Evolutionary conservation across 1,140 invertebrate genomes (phyloP).

Genomic region (Tachypleus tridentatus): DNA sequence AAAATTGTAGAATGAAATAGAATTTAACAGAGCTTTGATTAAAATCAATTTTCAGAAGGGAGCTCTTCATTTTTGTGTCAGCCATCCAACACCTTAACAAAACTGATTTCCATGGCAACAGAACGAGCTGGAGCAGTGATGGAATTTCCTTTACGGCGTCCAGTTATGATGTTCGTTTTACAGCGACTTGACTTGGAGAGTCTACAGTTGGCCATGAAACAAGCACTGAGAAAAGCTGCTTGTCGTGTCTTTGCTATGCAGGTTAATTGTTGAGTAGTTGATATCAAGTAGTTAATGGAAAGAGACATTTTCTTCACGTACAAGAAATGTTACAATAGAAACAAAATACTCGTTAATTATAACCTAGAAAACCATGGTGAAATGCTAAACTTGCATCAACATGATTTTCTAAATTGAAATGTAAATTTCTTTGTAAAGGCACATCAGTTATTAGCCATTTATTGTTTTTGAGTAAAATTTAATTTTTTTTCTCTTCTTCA

Average conservation of each 20-base stretch:
- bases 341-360: too few species aligned
- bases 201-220: constrained; percentile 65
- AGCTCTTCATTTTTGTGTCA: constrained; percentile 67
- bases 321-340: too few species aligned
- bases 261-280: constrained; percentile 27
- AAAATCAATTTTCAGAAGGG: constrained; percentile 33
- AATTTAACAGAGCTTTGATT: neutral
- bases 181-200: constrained; percentile 72
- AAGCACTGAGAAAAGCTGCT: constrained; percentile 65
- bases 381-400: too few species aligned
- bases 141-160: constrained; percentile 29
- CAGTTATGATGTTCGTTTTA: constrained; percentile 67
- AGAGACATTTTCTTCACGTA: too few species aligned
- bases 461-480: too few species aligned
- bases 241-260: constrained; percentile 77
- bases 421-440: too few species aligned
- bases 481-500: too few species aligned
- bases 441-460: too few species aligned
- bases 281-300: too few species aligned
- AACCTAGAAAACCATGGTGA: too few species aligned
- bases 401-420: too few species aligned
- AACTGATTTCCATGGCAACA: constrained; percentile 31
- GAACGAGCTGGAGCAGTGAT: constrained; percentile 24
- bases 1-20: too few species aligned
- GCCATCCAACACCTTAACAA: constrained; percentile 57